Percentiles rank a stretch among this genome's conserved stretches.
phyloP scores from a whole-genome alignment of 1,140 invertebrate species.

The Aphelenchoides fujianensis region DNA sequence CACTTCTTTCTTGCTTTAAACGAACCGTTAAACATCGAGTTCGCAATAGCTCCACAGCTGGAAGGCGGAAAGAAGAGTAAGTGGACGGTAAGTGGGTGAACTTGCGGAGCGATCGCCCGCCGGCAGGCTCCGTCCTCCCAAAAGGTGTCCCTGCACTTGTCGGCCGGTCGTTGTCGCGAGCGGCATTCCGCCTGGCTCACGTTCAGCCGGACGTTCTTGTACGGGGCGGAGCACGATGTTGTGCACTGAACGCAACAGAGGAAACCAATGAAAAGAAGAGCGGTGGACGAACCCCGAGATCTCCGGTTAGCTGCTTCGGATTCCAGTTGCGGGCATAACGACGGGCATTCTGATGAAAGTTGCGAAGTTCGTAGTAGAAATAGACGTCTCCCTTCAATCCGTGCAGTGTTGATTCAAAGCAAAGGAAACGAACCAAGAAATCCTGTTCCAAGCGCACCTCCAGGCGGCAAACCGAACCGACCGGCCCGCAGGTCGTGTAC shows the following conservation, averaged over 20 bases:
- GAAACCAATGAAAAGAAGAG: neutral
- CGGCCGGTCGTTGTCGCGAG: conserved; percentile 1
- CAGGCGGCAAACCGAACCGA: neutral
- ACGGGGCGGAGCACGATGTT: conserved; percentile 1
- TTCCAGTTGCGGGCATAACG: conserved; percentile 94
- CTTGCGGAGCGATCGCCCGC: neutral
- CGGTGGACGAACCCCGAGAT: neutral
- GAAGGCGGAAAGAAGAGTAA: conserved; percentile 70
- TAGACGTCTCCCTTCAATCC: conserved; percentile 76
- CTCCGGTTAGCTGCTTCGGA: conserved; percentile 84
- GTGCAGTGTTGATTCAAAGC: neutral
- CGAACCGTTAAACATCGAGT: conserved; percentile 87
- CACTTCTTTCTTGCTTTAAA: neutral
- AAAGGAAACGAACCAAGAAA: neutral
- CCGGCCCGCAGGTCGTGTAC: neutral
- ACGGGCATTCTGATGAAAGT: conserved; percentile 97
- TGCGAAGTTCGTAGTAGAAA: conserved; percentile 92
- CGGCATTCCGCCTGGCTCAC: conserved; percentile 4
- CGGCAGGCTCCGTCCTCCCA: neutral
- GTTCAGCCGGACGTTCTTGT: neutral
- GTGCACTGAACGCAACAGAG: neutral
- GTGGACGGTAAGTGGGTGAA: conserved; percentile 24
- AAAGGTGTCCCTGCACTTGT: neutral
- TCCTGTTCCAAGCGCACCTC: neutral
- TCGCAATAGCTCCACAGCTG: conserved; percentile 90